These are phyloP conservation scores for Hipparchia semele DNA, from an alignment of 2,888 invertebrate species.

Conservation along the genomic window DNA sequence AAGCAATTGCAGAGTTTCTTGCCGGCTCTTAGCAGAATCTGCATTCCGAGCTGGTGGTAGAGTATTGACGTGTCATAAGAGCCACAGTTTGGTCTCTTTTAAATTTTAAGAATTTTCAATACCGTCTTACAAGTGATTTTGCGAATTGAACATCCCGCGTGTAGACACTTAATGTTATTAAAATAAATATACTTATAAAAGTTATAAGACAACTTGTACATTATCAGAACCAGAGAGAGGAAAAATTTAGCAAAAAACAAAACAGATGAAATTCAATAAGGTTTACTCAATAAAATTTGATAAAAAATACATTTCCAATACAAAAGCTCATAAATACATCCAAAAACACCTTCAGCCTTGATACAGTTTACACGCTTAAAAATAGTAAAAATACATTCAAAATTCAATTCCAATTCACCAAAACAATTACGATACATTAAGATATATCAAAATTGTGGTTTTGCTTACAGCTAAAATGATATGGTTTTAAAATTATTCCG, in stretches of 20 bases:
- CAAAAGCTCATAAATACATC: conserved; percentile 20
- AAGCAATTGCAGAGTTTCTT: too few species aligned
- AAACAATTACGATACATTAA: conserved; percentile 60
- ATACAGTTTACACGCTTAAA: conserved; percentile 32
- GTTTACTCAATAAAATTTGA: conserved; percentile 30
- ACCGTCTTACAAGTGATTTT: too few species aligned
- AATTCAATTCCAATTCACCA: conserved; percentile 51
- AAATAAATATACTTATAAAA: too few species aligned
- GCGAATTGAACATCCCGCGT: too few species aligned
- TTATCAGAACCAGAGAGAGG: too few species aligned
- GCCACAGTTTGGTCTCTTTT: too few species aligned
- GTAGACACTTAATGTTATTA: too few species aligned
- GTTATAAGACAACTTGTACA: too few species aligned
- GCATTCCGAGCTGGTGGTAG: too few species aligned
- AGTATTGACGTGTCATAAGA: too few species aligned
- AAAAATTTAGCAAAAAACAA: conserved; percentile 10
- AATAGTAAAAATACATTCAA: conserved; percentile 12
- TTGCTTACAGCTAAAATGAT: conserved; percentile 27
- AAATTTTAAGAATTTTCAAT: too few species aligned
- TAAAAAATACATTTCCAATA: conserved; percentile 34
- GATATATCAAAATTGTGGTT: conserved; percentile 63
- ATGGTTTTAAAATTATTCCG: not conserved
- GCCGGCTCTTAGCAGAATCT: too few species aligned
- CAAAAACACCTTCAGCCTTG: conserved; percentile 43
- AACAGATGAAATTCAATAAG: conserved; percentile 26